Percentiles rank a stretch among this genome's conserved stretches.
Conservation (phyloP, 2,113 vertebrate species). For the Miniopterus natalensis region DNA sequence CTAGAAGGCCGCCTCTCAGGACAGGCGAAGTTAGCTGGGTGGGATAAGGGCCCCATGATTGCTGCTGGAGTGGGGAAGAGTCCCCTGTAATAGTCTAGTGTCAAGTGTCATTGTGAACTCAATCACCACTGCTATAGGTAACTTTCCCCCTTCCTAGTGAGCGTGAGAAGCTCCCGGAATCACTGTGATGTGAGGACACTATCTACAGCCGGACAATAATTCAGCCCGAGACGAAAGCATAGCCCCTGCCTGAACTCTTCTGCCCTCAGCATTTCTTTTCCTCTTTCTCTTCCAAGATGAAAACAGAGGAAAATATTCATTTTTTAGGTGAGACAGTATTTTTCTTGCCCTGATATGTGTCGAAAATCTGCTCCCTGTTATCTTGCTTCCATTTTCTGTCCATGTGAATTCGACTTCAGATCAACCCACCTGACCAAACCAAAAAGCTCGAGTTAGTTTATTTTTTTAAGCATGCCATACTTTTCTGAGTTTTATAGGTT, state of each 20-base stretch:
- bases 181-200: neutral
- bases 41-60: neutral
- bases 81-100: neutral
- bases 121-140: constrained; percentile 65
- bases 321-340: neutral
- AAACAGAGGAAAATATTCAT: neutral
- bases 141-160: constrained; percentile 50
- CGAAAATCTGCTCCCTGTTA: neutral
- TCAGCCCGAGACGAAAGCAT: neutral
- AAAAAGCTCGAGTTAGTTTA: neutral
- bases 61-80: rapidly evolving
- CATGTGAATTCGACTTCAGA: neutral
- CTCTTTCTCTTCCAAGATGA: neutral
- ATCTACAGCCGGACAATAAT: neutral
- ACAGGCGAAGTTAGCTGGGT: neutral
- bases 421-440: neutral
- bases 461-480: neutral
- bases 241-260: neutral
- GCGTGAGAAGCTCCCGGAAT: constrained; percentile 71
- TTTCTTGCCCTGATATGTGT: neutral
- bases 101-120: neutral
- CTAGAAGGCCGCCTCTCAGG: neutral
- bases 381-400: constrained; percentile 35
- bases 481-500: neutral
- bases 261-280: rapidly evolving